Evolutionary conservation across 2,113 vertebrate species (phyloP), one percentile per base, ranked within the genome.

Genomic region (Oostethus manadensis): DNA sequence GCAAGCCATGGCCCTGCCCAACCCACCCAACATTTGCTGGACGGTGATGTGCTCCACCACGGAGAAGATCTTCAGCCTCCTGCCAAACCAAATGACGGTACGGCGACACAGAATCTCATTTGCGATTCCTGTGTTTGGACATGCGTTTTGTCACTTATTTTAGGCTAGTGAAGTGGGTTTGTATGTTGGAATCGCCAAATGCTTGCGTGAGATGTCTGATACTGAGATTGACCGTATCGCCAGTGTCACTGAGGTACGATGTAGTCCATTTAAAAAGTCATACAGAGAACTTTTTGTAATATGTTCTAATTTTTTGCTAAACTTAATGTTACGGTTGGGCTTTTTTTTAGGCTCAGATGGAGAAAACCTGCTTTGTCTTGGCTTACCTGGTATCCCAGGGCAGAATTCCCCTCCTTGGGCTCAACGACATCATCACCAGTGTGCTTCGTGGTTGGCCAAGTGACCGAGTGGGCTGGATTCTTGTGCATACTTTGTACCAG

Each of bases 121-220:
- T 9, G 3, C 22, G 21, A n/a, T 2, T 21, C 14, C 21, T 22
- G 8, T 11, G 10, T 55, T 55, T 18, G 11, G 15, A 40, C 18
- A 40, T 42, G 14, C 16, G 18, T 43, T 6, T 18, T 5, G 15
- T 26, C 10, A 5, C 33, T 80, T 66, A 9, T 61, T 79, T 45
- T 60, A 98, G 96, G 91, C 89, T 58, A 46, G 42, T 10, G 81
- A 94, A 6, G 76, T 94, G 57, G 87, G 92, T 14, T 65, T 94
- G 20, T 98, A 97, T 62, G 67, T 92, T 2, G 70, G 76, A 10
- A 33, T 90, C 53, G 80, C 92, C 80, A 94, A 90, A 62, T 98
- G 96, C 78, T 87, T 98, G 59, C 96, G 92, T 1, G 94, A 98
- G 90, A 89, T 98, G 91, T 66, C 84, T 0, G 92, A 96, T 67